Percentiles rank a stretch among this genome's conserved stretches.
Evolutionary conservation across 2,888 invertebrate genomes (phyloP).

Genomic region (Heliconius sara): DNA sequence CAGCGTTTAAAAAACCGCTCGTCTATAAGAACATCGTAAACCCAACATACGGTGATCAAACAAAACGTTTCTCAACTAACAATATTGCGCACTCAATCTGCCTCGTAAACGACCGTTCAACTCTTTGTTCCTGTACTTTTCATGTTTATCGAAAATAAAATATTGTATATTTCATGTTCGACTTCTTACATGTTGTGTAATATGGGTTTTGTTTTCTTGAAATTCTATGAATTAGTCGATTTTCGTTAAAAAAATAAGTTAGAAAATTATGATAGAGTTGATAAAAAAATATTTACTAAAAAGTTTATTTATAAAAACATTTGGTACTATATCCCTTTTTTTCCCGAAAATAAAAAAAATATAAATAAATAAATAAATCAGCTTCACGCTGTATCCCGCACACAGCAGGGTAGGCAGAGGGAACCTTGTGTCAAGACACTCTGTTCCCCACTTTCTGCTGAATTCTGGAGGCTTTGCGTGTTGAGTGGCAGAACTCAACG

Average conservation of each 20-base stretch:
- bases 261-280: neutral
- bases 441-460: too few relatives aligned
- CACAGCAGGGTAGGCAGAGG: too few relatives aligned
- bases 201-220: neutral
- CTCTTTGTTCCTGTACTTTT: slow-evolving; percentile 30
- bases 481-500: too few relatives aligned
- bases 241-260: neutral
- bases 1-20: slow-evolving; percentile 21
- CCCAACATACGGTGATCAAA: slow-evolving; percentile 43
- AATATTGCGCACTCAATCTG: slow-evolving; percentile 43
- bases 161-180: neutral
- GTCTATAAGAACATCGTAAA: slow-evolving; percentile 20
- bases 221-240: neutral
- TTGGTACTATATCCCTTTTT: too few relatives aligned
- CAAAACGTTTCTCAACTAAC: slow-evolving; percentile 43
- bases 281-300: neutral
- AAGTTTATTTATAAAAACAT: neutral
- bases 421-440: too few relatives aligned
- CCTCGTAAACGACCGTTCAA: slow-evolving; percentile 33
- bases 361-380: too few relatives aligned
- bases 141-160: slow-evolving; percentile 19
- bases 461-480: too few relatives aligned
- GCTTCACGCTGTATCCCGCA: too few relatives aligned
- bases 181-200: neutral
- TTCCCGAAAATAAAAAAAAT: too few relatives aligned